phyloP scores from a whole-genome alignment of 37 sponge, comb jelly and placozoan species.

The Theonella swinhoei region DNA sequence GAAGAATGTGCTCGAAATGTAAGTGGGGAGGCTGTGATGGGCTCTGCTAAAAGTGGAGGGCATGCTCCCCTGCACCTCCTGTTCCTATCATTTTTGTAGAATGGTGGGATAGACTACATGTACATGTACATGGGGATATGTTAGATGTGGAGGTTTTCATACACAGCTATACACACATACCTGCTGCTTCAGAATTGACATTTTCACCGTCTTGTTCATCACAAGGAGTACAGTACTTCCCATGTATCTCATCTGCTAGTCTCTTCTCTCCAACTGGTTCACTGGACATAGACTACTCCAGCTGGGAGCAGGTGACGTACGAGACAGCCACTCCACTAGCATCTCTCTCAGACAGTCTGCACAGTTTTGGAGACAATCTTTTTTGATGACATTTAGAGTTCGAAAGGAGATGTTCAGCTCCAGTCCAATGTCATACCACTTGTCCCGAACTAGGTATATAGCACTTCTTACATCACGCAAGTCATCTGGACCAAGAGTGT shows the following conservation, averaged over 20 bases:
- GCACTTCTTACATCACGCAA: not conserved
- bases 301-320: not conserved
- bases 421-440: conserved; percentile 9
- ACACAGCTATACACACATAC: no score
- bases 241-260: not conserved
- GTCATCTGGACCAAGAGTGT: not conserved
- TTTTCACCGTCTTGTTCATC: no score
- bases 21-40: no score
- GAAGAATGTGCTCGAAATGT: no score
- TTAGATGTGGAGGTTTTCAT: no score
- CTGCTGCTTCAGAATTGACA: no score
- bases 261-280: not conserved
- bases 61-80: no score
- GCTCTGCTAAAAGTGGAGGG: no score
- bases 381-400: not conserved
- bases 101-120: no score
- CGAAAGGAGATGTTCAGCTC: not conserved
- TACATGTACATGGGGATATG: no score
- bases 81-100: no score
- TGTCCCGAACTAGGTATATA: not conserved
- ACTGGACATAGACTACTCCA: not conserved
- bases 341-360: not conserved
- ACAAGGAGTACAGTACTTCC: not conserved
- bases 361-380: no score
- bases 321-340: not conserved